These are phyloP conservation scores for Heliconius ethilla DNA, from an alignment of 2,888 invertebrate species.

Conservation along the genomic window DNA sequence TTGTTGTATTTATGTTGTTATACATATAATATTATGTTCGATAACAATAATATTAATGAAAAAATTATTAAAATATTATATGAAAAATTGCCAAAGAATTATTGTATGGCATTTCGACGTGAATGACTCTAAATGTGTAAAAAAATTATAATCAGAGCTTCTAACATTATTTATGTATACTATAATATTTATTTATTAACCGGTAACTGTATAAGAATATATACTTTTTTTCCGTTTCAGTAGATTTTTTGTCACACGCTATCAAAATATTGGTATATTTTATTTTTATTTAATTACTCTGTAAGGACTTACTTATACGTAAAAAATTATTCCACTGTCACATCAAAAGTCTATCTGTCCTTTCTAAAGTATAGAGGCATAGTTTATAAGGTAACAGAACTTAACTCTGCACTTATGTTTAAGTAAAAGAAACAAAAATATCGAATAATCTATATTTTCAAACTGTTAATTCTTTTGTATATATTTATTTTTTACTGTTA, in stretches of 20 bases:
- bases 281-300: no score
- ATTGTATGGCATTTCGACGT: background rate
- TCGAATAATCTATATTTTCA: background rate
- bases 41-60: no score
- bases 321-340: no score
- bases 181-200: background rate
- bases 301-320: no score
- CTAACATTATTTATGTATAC: background rate
- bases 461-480: background rate
- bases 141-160: background rate
- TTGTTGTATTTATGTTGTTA: conserved; percentile 13
- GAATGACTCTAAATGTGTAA: background rate
- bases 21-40: background rate
- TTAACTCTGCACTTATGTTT: no score
- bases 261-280: no score
- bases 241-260: no score
- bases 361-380: no score
- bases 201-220: background rate
- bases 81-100: background rate
- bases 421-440: background rate
- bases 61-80: no score
- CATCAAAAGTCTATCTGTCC: no score
- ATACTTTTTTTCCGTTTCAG: no score
- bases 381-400: no score
- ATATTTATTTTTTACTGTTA: background rate